These are phyloP conservation scores for Pherbina coryleti DNA, from an alignment of 2,888 invertebrate genomes.

Conservation along the genomic window DNA sequence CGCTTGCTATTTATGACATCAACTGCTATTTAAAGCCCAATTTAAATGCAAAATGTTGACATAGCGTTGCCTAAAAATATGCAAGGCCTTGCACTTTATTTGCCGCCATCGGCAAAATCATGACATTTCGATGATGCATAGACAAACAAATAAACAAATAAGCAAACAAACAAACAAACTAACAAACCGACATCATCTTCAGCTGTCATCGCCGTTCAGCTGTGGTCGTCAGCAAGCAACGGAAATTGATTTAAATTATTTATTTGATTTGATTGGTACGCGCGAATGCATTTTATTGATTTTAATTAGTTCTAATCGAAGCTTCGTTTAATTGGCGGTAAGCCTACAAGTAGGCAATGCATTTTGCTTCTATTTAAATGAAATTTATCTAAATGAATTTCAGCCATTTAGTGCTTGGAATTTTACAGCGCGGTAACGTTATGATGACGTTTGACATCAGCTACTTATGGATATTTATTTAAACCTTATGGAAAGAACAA, in stretches of 20 bases:
- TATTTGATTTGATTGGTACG: conserved; percentile 29
- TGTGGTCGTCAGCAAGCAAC: conserved; percentile 5
- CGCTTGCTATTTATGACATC: not conserved
- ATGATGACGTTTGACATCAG: too few species aligned
- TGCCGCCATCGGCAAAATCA: not conserved
- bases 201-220: not conserved
- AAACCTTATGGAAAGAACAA: too few species aligned
- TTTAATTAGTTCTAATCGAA: conserved; percentile 27
- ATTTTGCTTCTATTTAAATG: not conserved
- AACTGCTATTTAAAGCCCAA: conserved; percentile 34
- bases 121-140: too few species aligned
- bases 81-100: conserved; percentile 12
- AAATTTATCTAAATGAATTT: not conserved
- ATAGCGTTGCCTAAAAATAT: conserved; percentile 15
- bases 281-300: conserved; percentile 26
- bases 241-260: conserved; percentile 29
- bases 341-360: not conserved
- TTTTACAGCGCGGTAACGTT: too few species aligned
- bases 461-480: too few species aligned
- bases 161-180: not conserved
- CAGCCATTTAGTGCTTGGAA: not conserved
- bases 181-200: not conserved
- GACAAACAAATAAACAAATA: not conserved
- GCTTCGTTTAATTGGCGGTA: conserved; percentile 9
- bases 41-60: conserved; percentile 44